These are phyloP conservation scores for Adineta ricciae DNA, from an alignment of 2,888 invertebrate species.

Conservation along the genomic window DNA sequence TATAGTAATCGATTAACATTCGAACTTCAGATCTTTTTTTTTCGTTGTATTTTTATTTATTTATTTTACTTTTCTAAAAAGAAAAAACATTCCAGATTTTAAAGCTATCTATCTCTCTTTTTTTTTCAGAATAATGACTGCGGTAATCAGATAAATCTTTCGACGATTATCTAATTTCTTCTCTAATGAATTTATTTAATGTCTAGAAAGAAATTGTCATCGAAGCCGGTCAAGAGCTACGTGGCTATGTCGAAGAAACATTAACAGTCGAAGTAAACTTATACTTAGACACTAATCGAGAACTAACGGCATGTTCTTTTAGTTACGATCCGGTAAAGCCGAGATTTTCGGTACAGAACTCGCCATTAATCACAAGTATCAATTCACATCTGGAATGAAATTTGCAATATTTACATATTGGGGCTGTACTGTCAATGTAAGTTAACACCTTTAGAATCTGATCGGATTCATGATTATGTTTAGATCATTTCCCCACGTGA, in stretches of 20 bases:
- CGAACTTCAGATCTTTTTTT: too few relatives aligned
- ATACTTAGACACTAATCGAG: background rate
- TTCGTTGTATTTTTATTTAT: background rate
- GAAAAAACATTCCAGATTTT: background rate
- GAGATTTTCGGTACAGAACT: constrained; percentile 34
- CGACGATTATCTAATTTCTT: background rate
- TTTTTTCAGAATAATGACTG: background rate
- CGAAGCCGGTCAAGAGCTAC: constrained; percentile 13
- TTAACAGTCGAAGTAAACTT: background rate
- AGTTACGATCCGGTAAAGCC: constrained; percentile 31
- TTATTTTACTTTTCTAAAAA: too few relatives aligned
- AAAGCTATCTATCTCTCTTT: background rate
- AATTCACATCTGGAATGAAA: constrained; percentile 30
- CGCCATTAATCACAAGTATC: constrained; percentile 25
- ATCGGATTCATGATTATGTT: background rate
- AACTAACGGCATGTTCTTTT: background rate
- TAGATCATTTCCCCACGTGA: constrained; percentile 18
- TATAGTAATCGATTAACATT: too few relatives aligned
- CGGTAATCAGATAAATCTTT: background rate
- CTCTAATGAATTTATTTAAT: background rate
- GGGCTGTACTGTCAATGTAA: constrained; percentile 27
- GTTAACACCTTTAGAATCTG: background rate
- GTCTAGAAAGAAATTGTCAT: constrained; percentile 14
- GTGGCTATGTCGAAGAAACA: constrained; percentile 3
- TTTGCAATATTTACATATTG: constrained; percentile 30